Percentiles rank a stretch among this genome's conserved stretches.
These are phyloP conservation scores for Channallabes apus DNA, from an alignment of 2,797 vertebrate genomes.

Conservation along the genomic window DNA sequence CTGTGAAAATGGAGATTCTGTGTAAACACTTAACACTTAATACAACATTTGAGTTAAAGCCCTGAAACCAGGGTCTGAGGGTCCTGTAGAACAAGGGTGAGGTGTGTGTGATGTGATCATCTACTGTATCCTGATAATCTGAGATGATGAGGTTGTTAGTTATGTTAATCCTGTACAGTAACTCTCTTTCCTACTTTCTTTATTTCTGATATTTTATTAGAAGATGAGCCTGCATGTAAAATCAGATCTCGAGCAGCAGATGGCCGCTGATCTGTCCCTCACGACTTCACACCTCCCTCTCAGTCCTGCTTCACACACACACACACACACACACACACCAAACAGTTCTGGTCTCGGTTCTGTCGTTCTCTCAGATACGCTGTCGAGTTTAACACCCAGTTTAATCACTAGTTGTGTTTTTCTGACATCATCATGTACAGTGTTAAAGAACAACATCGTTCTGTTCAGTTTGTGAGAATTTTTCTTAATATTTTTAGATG, in stretches of 20 bases:
- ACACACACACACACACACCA: background rate
- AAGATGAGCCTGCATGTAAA: background rate
- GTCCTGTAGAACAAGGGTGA: too few relatives aligned
- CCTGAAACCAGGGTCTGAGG: too few relatives aligned
- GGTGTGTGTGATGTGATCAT: background rate
- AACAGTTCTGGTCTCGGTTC: background rate
- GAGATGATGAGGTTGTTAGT: background rate
- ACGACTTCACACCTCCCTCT: slow-evolving; percentile 42
- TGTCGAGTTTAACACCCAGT: background rate
- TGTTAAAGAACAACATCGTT: background rate
- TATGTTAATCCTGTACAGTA: background rate
- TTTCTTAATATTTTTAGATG: background rate
- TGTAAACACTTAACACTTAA: too few relatives aligned
- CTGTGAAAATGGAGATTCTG: too few relatives aligned
- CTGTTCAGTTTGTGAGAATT: too few relatives aligned
- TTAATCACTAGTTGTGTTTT: background rate
- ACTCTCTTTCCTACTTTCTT: background rate
- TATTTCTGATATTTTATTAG: background rate
- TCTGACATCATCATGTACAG: background rate
- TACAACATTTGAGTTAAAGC: too few relatives aligned
- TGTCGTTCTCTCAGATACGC: background rate
- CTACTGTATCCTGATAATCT: background rate
- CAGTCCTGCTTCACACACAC: slow-evolving; percentile 1
- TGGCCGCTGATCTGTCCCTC: slow-evolving; percentile 21
- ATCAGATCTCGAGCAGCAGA: slow-evolving; percentile 11